Evolutionary conservation across 2,113 vertebrate genomes (phyloP).

Genomic region (Hemicordylus capensis): DNA sequence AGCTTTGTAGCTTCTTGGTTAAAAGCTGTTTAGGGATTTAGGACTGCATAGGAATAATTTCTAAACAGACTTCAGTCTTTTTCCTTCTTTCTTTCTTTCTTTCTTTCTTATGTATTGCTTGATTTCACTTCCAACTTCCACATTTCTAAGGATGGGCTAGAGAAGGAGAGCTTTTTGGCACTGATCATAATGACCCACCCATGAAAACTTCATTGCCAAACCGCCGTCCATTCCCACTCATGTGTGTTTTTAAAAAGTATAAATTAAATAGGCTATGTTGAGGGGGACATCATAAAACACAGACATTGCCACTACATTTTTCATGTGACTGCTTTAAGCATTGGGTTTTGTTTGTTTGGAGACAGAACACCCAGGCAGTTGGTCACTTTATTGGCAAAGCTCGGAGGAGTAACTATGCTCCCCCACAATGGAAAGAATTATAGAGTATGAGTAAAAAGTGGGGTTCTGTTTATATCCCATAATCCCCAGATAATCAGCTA

Average conservation of each 20-base stretch:
- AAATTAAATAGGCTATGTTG: not conserved
- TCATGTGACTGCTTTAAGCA: slow-evolving; percentile 20
- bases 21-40: not conserved
- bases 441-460: slow-evolving; percentile 50
- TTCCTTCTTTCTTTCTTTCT: not conserved
- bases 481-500: too few relatives aligned
- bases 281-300: slow-evolving; percentile 15
- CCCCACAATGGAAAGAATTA: slow-evolving; percentile 40
- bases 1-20: not conserved
- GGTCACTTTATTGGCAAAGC: not conserved
- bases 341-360: not conserved
- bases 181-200: not conserved
- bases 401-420: slow-evolving; percentile 49
- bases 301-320: slow-evolving; percentile 19
- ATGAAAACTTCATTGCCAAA: not conserved
- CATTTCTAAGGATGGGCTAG: not conserved
- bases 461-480: slow-evolving; percentile 55
- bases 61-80: not conserved
- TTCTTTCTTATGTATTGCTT: not conserved
- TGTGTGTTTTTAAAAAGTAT: slow-evolving; percentile 4
- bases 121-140: not conserved
- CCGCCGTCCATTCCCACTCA: not conserved
- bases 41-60: fast-evolving
- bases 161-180: slow-evolving; percentile 14
- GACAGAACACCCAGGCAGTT: fast-evolving